Conservation (phyloP, 2,888 invertebrate genomes). For the Nineta flava region DNA sequence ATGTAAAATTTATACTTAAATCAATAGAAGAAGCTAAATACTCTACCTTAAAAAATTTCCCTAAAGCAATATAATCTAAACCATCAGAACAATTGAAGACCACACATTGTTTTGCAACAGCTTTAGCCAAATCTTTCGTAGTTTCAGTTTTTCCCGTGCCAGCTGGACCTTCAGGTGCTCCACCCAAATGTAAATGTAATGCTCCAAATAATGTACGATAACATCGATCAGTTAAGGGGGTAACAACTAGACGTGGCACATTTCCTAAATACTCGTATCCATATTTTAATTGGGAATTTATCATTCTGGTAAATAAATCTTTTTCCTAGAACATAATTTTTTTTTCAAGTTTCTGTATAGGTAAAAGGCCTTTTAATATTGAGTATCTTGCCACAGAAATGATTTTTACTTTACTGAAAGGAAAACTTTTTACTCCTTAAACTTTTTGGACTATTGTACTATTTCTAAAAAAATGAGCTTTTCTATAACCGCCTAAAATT, state of each 20-base stretch:
- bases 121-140: constrained; percentile 90
- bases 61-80: constrained; percentile 81
- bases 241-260: constrained; percentile 73
- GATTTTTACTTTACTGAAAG: no score
- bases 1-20: constrained; percentile 8
- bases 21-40: neutral
- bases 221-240: constrained; percentile 84
- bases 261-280: constrained; percentile 94
- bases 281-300: constrained; percentile 74
- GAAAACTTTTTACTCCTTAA: no score
- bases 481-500: no score
- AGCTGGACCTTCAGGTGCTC: constrained; percentile 36
- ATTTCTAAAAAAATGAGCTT: no score
- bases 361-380: no score
- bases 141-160: constrained; percentile 79
- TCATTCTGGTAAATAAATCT: constrained; percentile 63
- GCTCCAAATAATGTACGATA: constrained; percentile 88
- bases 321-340: constrained; percentile 24
- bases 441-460: no score
- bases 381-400: no score
- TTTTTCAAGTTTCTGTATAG: no score
- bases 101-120: constrained; percentile 90
- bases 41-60: constrained; percentile 73
- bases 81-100: constrained; percentile 96
- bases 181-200: constrained; percentile 69